Conservation (phyloP, 2,888 invertebrate species). For the Tetragonula carbonaria region DNA sequence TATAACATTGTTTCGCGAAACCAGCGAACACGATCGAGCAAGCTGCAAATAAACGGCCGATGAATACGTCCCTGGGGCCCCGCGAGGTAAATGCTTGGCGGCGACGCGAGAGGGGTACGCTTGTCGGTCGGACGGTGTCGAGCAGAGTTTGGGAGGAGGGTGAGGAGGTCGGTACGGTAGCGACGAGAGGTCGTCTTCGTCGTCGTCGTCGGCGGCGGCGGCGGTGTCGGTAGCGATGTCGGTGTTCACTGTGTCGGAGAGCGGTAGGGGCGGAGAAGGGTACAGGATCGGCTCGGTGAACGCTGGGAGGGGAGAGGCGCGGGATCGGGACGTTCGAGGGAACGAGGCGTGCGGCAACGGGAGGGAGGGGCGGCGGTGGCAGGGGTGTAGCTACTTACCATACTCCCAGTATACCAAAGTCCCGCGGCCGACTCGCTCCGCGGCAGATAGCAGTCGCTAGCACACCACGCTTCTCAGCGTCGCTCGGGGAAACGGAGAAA, state of each 20-base stretch:
- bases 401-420: slow-evolving; percentile 82
- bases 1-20: neutral
- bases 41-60: slow-evolving; percentile 28
- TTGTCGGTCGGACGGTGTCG: slow-evolving; percentile 46
- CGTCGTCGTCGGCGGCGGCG: slow-evolving; percentile 57
- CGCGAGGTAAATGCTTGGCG: slow-evolving; percentile 40
- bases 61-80: slow-evolving; percentile 70
- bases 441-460: slow-evolving; percentile 81
- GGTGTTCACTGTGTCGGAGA: slow-evolving; percentile 37
- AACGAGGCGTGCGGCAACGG: slow-evolving; percentile 61
- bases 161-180: slow-evolving; percentile 41
- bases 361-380: slow-evolving; percentile 73
- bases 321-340: slow-evolving; percentile 65
- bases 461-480: slow-evolving; percentile 74
- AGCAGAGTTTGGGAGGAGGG: slow-evolving; percentile 48
- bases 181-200: slow-evolving; percentile 51
- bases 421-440: slow-evolving; percentile 78
- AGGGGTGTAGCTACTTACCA: slow-evolving; percentile 83
- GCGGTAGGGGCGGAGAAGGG: slow-evolving; percentile 47
- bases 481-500: slow-evolving; percentile 48
- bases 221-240: slow-evolving; percentile 39
- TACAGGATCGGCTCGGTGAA: slow-evolving; percentile 64
- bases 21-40: neutral
- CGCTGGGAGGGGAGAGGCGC: slow-evolving; percentile 63
- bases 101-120: slow-evolving; percentile 51